Conservation (phyloP, 2,888 invertebrate species). For the Prenolepis imparis region DNA sequence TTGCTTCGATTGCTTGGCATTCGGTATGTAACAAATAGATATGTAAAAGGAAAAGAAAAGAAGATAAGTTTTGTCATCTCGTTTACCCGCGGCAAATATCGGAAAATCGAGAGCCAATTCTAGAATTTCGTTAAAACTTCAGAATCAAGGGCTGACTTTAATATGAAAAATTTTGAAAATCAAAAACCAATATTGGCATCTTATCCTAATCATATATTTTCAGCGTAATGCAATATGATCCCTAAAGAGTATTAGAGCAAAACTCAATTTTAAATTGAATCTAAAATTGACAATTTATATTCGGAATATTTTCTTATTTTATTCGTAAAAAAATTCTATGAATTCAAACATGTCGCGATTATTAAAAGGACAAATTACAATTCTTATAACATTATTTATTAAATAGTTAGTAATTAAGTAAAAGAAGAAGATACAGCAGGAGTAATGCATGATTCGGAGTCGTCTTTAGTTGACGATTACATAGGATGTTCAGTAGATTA, state of each 20-base stretch:
- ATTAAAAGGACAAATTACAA: background rate
- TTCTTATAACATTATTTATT: background rate
- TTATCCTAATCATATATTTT: constrained; percentile 21
- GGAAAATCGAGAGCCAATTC: background rate
- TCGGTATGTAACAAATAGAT: too few relatives aligned
- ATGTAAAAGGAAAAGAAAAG: background rate
- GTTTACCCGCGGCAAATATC: background rate
- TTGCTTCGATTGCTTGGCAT: background rate
- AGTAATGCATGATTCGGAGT: background rate
- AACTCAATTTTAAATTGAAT: background rate
- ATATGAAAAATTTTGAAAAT: background rate
- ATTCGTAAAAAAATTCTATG: background rate
- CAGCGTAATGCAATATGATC: background rate
- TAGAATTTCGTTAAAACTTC: constrained; percentile 1
- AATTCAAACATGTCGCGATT: background rate
- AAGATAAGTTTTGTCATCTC: background rate
- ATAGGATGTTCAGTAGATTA: constrained; percentile 54
- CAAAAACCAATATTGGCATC: background rate
- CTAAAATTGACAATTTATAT: background rate
- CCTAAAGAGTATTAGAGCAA: background rate
- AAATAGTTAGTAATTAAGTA: background rate
- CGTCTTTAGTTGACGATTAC: background rate
- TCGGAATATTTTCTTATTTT: background rate
- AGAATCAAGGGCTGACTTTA: constrained; percentile 1
- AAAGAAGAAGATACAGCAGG: background rate